Base-by-base conservation (phyloP, 2,797 vertebrate species). In the Knipowitschia caucasica region DNA sequence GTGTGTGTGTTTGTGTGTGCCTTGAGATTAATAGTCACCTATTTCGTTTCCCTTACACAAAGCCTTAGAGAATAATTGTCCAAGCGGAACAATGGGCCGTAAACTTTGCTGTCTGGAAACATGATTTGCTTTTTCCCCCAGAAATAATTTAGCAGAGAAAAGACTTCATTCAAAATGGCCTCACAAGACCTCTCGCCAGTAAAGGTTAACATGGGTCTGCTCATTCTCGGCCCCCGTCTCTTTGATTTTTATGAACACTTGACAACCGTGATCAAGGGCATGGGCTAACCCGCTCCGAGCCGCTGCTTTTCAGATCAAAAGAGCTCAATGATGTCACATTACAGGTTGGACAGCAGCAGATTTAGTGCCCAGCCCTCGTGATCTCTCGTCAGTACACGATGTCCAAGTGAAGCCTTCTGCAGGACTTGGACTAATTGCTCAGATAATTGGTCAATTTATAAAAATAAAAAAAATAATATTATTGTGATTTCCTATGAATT, bases 291-390 rank as follows among this genome's bases (percentile, higher is more conserved):
- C 59, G 78, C 67, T 85, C 35, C 29, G 82, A 89, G 78, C 67
- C 66, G 52, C 46, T 63, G 78, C 75, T 80, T 82, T 75, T 55
- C 46, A 81, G 86, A 90, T 90, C 87, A 89, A 87, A 90, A 75
- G 69, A 52, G 54, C 45, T 62, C 65, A 79, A 80, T 88, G 81
- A 87, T 81, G 81, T 77, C 71, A 82, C 65, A 82, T 90, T 84
- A 85, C 82, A 83, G 83, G 85, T 85, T 82, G 81, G 76, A 76
- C 73, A 43, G 69, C 68, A 64, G 82, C 72, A 70, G 77, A 76
- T 83, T 77, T 82, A 78, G 66, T 71, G 67, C 70, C 66, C 50
- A 2, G 73, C 71, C 73, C 82, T 78, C 54, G 43, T 85, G 83
- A 84, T 77, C 56, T 5, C 67, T 64, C 56, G 53, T 68, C 66